A percentile compares a stretch with the other conserved stretches of the same genome.
phyloP scores from a whole-genome alignment of 2,113 vertebrate species.

The Natator depressus region DNA sequence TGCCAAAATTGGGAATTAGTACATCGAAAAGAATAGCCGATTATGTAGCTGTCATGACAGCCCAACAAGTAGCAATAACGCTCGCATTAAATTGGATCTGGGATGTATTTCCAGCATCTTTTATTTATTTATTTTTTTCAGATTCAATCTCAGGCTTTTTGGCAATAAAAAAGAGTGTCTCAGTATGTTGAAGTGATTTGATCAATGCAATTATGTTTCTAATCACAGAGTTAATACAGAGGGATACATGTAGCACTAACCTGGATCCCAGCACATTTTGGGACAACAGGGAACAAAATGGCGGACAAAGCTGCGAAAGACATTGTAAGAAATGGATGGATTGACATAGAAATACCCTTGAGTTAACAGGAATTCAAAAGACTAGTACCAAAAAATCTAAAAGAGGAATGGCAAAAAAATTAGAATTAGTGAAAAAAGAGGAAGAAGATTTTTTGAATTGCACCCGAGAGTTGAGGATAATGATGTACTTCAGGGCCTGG shows the following conservation, averaged over 20 bases:
- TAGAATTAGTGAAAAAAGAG: too few relatives aligned
- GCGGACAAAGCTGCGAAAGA: not conserved
- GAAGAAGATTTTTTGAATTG: too few relatives aligned
- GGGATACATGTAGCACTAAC: not conserved
- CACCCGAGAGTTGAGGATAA: too few relatives aligned
- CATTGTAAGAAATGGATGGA: not conserved
- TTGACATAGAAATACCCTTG: not conserved
- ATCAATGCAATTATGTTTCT: not conserved
- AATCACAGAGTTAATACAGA: not conserved
- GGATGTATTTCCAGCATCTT: not conserved
- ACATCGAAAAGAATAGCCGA: not conserved
- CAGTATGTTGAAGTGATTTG: not conserved
- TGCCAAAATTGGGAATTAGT: not conserved
- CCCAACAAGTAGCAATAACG: not conserved
- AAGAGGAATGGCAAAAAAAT: not conserved
- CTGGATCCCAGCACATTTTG: not conserved
- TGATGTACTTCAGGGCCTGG: too few relatives aligned
- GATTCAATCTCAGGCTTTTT: not conserved
- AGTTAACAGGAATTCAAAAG: not conserved
- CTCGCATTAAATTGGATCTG: not conserved
- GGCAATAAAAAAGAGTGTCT: not conserved
- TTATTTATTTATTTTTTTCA: too few relatives aligned
- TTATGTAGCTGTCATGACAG: not conserved
- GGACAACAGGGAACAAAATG: not conserved
- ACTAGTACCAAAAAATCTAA: not conserved